phyloP scores from a whole-genome alignment of 2,888 invertebrate species.

The Drosophila koepferae region DNA sequence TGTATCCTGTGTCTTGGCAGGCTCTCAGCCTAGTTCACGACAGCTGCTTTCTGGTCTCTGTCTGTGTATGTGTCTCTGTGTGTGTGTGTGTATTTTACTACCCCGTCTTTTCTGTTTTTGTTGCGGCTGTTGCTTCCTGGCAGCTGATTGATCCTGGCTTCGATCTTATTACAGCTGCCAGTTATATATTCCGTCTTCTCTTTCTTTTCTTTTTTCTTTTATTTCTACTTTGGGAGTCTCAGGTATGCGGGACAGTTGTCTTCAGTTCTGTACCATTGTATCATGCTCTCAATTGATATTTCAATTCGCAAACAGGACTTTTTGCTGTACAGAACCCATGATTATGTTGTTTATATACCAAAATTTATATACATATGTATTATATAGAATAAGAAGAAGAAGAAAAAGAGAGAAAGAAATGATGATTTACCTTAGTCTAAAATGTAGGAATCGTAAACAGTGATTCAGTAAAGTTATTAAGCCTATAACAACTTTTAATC shows the following conservation, averaged over 20 bases:
- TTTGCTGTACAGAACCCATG: not conserved
- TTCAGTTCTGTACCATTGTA: slow-evolving; percentile 13
- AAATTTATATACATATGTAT: not conserved
- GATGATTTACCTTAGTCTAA: not conserved
- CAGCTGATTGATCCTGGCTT: slow-evolving; percentile 68
- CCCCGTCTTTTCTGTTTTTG: slow-evolving; percentile 52
- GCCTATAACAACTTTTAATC: not conserved
- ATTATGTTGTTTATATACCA: not conserved
- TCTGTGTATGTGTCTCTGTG: not conserved
- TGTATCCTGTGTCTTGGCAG: slow-evolving; percentile 44
- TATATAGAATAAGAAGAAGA: not conserved
- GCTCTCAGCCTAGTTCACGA: slow-evolving; percentile 66
- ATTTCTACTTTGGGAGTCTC: slow-evolving; percentile 11
- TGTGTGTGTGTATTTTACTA: slow-evolving; percentile 26
- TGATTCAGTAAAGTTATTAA: not conserved
- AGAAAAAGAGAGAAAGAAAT: not conserved
- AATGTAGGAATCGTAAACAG: not conserved
- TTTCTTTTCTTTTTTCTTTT: slow-evolving; percentile 5
- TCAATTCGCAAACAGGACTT: slow-evolving; percentile 15
- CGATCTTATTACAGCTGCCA: slow-evolving; percentile 73
- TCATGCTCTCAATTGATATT: slow-evolving; percentile 40
- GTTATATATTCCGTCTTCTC: slow-evolving; percentile 11
- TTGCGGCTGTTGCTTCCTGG: slow-evolving; percentile 56
- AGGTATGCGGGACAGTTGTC: slow-evolving; percentile 41
- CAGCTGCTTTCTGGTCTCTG: slow-evolving; percentile 58